Base-by-base conservation (phyloP, 2,113 vertebrate species). In the Onychostoma macrolepis region DNA sequence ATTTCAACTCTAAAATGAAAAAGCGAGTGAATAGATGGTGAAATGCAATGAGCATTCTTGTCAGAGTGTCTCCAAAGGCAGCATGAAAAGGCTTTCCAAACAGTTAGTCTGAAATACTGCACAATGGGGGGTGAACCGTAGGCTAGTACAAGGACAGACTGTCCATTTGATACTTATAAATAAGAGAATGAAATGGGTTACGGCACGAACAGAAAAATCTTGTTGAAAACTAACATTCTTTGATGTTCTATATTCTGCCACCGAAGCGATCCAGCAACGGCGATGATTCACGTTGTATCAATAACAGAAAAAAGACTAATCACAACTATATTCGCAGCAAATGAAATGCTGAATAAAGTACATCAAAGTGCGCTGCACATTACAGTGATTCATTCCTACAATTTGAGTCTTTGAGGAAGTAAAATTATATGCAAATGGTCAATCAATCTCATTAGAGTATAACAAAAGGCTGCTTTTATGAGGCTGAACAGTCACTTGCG, bases 401-500 rank as follows among this genome's bases (percentile, higher is more conserved):
- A 58, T 43, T 48, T 67, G 85, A 86, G 85, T 43, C 61, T 81
- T 81, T 81, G 50, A 72, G 78, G 45, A 77, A 63, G 56, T 82
- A 58, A 84, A 89, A 71, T 56, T 48, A 78, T 85, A 82, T 85
- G 79, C 85, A 86, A 83, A 83, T 83, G 80, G 85, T 71, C 76
- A 88, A 85, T 92, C 89, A 88, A 85, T 88, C 93, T 93, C 92
- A 93, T 92, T 91, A 93, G 93, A 92, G 92, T 92, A 90, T 91
- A 93, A 94, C 93, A 91, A 92, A 94, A 92, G 90, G 91, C 91
- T 92, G 93, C 86, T 93, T 93, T 94, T 93, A 94, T 94, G 88
- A 92, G 92, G 91, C 91, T 91, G 93, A 93, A 93, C 93, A 92
- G 91, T 86, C 92, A 90, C 91, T 94, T 94, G 92, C 90, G 92